Conservation (phyloP, 1,140 invertebrate genomes). For the Drosophila auraria region DNA sequence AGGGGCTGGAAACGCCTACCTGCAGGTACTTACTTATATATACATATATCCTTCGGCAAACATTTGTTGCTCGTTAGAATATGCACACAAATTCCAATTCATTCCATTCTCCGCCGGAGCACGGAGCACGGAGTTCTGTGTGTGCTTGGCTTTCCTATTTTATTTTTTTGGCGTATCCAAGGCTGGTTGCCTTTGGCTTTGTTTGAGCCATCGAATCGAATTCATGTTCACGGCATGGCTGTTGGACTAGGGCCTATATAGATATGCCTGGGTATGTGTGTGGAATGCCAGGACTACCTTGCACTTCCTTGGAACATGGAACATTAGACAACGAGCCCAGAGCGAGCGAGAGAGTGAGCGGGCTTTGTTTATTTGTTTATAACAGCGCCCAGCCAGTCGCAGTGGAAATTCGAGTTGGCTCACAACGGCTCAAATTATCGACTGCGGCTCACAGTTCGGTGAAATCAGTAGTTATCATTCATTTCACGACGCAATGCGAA, state of each 20-base stretch:
- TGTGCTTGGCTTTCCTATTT: neutral
- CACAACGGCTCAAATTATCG: conserved; percentile 50
- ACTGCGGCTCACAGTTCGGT: conserved; percentile 42
- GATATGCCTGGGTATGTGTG: conserved; percentile 28
- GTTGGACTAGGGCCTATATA: neutral
- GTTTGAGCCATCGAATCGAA: conserved; percentile 59
- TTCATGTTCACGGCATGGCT: conserved; percentile 58
- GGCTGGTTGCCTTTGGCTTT: conserved; percentile 56
- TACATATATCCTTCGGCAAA: conserved; percentile 21
- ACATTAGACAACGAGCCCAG: conserved; percentile 49
- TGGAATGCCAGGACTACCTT: conserved; percentile 60
- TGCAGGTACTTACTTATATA: neutral
- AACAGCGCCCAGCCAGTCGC: conserved; percentile 55
- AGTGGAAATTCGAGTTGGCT: conserved; percentile 55
- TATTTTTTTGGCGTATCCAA: conserved; percentile 60
- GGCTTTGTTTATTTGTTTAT: conserved; percentile 73
- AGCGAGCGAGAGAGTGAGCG: conserved; percentile 8
- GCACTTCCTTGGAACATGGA: conserved; percentile 43
- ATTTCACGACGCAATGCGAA: conserved; percentile 44
- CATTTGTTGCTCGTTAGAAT: conserved; percentile 53
- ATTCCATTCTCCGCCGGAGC: conserved; percentile 3
- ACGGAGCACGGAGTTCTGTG: conserved; percentile 1
- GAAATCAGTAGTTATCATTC: conserved; percentile 41
- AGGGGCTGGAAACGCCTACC: neutral
- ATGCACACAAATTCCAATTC: conserved; percentile 18